Conservation (phyloP, 2,888 invertebrate genomes). For the Piscicola geometra region DNA sequence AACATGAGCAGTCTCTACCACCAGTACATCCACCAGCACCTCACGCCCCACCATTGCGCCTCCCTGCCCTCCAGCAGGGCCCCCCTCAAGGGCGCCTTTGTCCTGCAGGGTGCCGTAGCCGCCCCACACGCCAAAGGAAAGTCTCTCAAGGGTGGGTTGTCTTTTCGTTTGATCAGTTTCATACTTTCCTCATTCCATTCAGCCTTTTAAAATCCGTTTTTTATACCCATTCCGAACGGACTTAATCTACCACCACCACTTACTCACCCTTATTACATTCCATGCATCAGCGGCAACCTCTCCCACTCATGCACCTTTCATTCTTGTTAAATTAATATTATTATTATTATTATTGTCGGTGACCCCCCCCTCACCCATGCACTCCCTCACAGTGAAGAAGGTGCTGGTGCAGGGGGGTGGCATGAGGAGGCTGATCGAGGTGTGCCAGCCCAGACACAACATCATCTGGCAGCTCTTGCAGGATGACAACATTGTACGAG, state of each 20-base stretch:
- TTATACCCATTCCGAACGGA: no score
- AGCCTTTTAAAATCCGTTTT: no score
- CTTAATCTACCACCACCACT: no score
- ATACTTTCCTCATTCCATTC: no score
- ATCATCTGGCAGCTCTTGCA: conserved; percentile 88
- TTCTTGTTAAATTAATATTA: no score
- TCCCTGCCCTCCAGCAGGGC: no score
- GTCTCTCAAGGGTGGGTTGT: not conserved
- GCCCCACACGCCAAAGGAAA: not conserved
- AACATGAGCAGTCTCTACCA: conserved; percentile 54
- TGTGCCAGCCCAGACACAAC: conserved; percentile 85
- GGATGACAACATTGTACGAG: conserved; percentile 60
- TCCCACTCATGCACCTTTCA: no score
- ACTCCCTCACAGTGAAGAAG: conserved; percentile 3
- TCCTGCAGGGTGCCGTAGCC: not conserved
- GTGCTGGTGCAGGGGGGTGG: not conserved
- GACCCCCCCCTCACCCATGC: not conserved
- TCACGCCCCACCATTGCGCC: not conserved
- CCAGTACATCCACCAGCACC: conserved; percentile 47
- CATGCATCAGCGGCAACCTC: no score
- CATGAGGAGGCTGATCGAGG: conserved; percentile 54
- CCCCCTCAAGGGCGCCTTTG: no score
- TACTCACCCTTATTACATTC: no score
- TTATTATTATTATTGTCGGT: no score
- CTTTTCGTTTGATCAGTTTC: no score